These are phyloP conservation scores for Onychomys torridus DNA, from an alignment of 2,797 vertebrate species.

Conservation along the genomic window DNA sequence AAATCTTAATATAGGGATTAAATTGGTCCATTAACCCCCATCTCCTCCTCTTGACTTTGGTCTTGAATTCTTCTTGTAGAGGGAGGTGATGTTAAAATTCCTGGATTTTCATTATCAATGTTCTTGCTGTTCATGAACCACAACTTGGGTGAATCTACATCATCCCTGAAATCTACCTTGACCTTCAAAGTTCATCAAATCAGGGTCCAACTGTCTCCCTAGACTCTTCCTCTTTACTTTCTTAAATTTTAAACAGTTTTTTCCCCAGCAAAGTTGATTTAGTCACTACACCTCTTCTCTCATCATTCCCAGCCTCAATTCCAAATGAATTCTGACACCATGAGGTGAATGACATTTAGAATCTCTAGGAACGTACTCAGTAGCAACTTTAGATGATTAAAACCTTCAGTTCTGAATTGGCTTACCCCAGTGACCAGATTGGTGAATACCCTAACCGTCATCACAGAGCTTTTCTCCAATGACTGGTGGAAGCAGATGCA, in stretches of 20 bases:
- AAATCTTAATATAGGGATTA: conserved; percentile 1
- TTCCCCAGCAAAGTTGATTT: not conserved
- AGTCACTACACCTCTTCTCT: not conserved
- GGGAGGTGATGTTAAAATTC: not conserved
- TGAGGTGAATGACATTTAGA: not conserved
- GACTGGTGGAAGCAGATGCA: too few relatives aligned
- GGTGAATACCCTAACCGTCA: too few relatives aligned
- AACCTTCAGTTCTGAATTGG: not conserved
- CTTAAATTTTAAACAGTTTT: not conserved
- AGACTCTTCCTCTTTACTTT: not conserved
- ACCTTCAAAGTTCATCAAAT: not conserved
- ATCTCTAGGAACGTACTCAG: not conserved
- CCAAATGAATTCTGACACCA: not conserved
- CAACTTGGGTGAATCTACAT: not conserved
- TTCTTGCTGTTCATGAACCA: not conserved
- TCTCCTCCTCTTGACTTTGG: not conserved
- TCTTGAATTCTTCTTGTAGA: not conserved
- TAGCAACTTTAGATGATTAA: not conserved
- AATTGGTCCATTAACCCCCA: not conserved
- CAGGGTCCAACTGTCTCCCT: not conserved
- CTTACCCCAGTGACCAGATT: too few relatives aligned
- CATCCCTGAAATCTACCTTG: not conserved
- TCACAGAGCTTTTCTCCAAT: too few relatives aligned
- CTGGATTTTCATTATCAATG: not conserved
- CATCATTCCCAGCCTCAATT: not conserved